phyloP scores from a whole-genome alignment of 35 echinoderm and acorn worm genomes.

The Lytechinus variegatus region DNA sequence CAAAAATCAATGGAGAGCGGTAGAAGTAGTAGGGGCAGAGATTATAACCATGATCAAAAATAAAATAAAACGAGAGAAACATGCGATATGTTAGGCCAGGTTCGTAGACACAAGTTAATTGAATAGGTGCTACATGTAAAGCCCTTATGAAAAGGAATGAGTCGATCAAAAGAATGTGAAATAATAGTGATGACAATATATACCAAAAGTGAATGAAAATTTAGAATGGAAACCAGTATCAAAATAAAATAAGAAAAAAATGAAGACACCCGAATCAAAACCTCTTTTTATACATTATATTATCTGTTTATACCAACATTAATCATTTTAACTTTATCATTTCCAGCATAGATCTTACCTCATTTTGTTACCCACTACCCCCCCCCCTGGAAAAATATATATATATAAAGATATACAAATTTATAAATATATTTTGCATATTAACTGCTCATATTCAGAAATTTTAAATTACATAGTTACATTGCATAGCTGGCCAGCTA shows the following conservation, averaged over 20 bases:
- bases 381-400: not conserved
- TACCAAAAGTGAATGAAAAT: not conserved
- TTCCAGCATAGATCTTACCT: too few relatives aligned
- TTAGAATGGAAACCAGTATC: not conserved
- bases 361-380: not conserved
- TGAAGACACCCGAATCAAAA: not conserved
- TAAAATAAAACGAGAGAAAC: conserved; percentile 31
- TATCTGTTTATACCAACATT: too few relatives aligned
- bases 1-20: conserved; percentile 5
- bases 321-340: too few relatives aligned
- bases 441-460: too few relatives aligned
- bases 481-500: too few relatives aligned
- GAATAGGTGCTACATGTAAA: not conserved
- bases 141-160: not conserved
- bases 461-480: too few relatives aligned
- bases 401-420: not conserved
- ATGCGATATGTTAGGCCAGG: conserved; percentile 33
- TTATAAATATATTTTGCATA: too few relatives aligned
- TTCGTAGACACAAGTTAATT: not conserved
- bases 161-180: not conserved
- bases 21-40: conserved; percentile 8
- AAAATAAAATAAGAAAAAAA: not conserved
- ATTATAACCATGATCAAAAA: not conserved
- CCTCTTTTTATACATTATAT: too few relatives aligned
- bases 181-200: not conserved